Percentiles rank a stretch among this genome's conserved stretches.
phyloP scores from a whole-genome alignment of 2,113 vertebrate species.

The Oenanthe melanoleuca region DNA sequence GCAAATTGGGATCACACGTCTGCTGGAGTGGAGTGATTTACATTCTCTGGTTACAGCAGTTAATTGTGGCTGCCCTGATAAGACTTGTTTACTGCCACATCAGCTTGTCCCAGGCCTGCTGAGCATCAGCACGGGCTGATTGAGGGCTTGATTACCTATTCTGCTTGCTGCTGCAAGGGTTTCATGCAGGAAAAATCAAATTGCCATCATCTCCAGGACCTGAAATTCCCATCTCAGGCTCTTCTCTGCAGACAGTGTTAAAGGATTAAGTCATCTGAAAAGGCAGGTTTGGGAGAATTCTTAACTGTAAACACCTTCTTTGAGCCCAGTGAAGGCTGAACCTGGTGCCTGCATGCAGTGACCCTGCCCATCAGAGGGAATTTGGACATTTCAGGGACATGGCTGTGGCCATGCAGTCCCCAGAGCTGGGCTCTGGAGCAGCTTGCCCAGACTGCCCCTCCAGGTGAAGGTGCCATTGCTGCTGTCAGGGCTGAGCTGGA shows the following conservation, averaged over 20 bases:
- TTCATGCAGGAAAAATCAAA: neutral
- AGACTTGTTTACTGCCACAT: conserved; percentile 66
- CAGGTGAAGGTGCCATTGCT: neutral
- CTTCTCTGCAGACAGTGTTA: neutral
- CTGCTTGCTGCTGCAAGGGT: neutral
- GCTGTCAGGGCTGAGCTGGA: neutral
- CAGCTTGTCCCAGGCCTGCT: conserved; percentile 16
- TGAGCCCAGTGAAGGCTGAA: neutral
- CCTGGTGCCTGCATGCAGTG: neutral
- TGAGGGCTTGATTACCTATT: neutral
- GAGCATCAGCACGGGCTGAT: conserved; percentile 17
- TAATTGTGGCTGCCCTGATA: conserved; percentile 61
- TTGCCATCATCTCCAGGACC: neutral
- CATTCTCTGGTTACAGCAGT: conserved; percentile 73
- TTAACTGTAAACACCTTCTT: neutral
- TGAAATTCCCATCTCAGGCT: neutral
- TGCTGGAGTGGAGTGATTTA: conserved; percentile 77
- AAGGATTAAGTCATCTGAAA: neutral
- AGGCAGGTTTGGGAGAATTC: rapidly evolving
- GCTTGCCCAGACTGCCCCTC: neutral
- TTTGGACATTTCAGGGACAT: neutral
- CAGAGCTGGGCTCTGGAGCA: neutral
- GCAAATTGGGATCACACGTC: conserved; percentile 79
- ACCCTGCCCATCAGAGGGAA: neutral
- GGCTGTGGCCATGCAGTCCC: neutral